Evolutionary conservation across 1,140 invertebrate genomes (phyloP).

Genomic region (Globodera ellingtonae): DNA sequence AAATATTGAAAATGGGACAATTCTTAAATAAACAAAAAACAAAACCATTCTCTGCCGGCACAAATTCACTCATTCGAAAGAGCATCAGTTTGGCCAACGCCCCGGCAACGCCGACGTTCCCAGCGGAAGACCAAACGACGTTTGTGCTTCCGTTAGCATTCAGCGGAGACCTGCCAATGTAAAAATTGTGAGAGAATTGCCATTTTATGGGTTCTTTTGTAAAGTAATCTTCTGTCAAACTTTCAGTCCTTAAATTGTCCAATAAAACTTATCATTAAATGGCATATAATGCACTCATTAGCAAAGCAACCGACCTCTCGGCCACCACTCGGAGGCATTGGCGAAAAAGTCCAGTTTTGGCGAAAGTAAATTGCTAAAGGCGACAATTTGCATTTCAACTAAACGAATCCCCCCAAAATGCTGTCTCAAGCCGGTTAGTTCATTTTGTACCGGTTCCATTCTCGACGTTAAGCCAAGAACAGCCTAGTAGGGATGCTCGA

Average conservation of each 20-base stretch:
- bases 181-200: not conserved
- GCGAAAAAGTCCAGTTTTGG: slow-evolving; percentile 4
- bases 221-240: too few relatives aligned
- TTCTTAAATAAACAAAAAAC: not conserved
- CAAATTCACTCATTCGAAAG: slow-evolving; percentile 20
- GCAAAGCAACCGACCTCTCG: not conserved
- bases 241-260: too few relatives aligned
- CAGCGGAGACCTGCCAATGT: slow-evolving; percentile 6
- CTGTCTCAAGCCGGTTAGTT: not conserved
- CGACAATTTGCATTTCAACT: not conserved
- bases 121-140: slow-evolving; percentile 13
- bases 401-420: not conserved
- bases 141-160: slow-evolving; percentile 10
- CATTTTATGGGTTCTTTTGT: too few relatives aligned
- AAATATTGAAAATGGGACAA: not conserved
- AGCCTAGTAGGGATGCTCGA: too few relatives aligned
- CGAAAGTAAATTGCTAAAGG: not conserved
- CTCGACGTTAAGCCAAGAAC: too few relatives aligned
- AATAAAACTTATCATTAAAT: too few relatives aligned
- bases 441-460: too few relatives aligned
- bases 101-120: slow-evolving; percentile 5
- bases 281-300: too few relatives aligned
- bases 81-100: slow-evolving; percentile 21
- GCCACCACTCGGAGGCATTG: slow-evolving; percentile 8
- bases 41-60: slow-evolving; percentile 21